phyloP scores from a whole-genome alignment of 2,797 vertebrate genomes.

The Scleropages formosus region DNA sequence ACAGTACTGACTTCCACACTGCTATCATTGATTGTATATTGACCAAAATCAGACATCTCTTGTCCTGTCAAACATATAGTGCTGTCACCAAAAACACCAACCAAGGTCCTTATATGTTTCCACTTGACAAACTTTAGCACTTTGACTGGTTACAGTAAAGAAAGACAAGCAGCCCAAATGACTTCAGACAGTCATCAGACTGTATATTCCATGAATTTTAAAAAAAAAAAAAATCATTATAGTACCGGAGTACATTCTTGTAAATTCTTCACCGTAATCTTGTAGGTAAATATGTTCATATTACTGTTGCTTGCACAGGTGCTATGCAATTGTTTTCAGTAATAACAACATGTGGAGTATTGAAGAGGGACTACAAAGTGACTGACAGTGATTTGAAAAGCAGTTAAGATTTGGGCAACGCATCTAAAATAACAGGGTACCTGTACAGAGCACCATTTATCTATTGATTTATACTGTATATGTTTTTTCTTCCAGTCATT shows the following conservation, averaged over 20 bases:
- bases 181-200: not conserved
- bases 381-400: not conserved
- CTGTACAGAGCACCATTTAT: too few species aligned
- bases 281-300: too few species aligned
- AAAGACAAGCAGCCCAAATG: not conserved
- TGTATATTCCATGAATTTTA: not conserved
- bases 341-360: not conserved
- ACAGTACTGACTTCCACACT: too few species aligned
- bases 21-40: too few species aligned
- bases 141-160: not conserved
- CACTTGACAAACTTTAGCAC: not conserved
- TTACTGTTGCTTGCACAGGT: not conserved
- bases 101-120: not conserved
- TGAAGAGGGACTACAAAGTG: not conserved
- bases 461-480: too few species aligned
- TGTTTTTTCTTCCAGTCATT: too few species aligned
- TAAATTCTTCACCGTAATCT: too few species aligned
- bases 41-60: not conserved
- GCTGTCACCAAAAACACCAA: constrained; percentile 2
- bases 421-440: too few species aligned
- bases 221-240: too few species aligned
- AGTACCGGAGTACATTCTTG: too few species aligned
- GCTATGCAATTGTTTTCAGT: not conserved
- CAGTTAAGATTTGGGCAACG: too few species aligned
- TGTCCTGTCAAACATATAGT: not conserved